phyloP scores from a whole-genome alignment of 1,140 invertebrate genomes.

The Trachymyrmex cornetzi region DNA sequence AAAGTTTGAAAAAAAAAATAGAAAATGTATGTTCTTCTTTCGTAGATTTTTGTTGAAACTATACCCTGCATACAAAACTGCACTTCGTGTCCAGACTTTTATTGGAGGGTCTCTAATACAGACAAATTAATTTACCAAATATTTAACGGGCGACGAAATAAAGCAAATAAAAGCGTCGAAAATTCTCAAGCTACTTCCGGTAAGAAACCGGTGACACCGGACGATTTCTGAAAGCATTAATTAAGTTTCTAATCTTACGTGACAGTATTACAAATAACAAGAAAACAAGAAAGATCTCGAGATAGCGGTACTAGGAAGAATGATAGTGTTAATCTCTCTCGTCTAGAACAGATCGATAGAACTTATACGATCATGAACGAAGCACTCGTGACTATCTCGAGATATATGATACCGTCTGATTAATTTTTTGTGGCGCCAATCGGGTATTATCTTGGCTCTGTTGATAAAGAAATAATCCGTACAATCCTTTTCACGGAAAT shows the following conservation, averaged over 20 bases:
- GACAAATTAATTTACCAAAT: conserved; percentile 9
- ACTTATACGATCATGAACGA: not conserved
- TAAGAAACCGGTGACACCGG: not conserved
- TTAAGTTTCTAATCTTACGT: conserved; percentile 18
- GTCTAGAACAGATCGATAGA: not conserved
- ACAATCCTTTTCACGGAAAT: not conserved
- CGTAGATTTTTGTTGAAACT: no score
- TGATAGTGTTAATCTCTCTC: not conserved
- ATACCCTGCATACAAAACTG: no score
- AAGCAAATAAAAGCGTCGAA: not conserved
- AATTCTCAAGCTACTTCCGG: not conserved
- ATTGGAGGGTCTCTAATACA: not conserved
- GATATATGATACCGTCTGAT: not conserved
- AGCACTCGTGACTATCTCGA: not conserved
- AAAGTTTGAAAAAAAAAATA: no score
- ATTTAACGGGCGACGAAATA: not conserved
- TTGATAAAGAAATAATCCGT: conserved; percentile 1
- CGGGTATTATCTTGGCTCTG: not conserved
- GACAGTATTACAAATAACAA: not conserved
- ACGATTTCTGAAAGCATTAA: not conserved
- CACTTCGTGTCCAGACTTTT: no score
- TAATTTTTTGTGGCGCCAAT: not conserved
- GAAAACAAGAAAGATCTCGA: not conserved
- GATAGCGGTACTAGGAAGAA: not conserved
- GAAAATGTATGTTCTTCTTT: no score